Conservation (phyloP, 1,140 invertebrate genomes). For the Oppia nitens region DNA sequence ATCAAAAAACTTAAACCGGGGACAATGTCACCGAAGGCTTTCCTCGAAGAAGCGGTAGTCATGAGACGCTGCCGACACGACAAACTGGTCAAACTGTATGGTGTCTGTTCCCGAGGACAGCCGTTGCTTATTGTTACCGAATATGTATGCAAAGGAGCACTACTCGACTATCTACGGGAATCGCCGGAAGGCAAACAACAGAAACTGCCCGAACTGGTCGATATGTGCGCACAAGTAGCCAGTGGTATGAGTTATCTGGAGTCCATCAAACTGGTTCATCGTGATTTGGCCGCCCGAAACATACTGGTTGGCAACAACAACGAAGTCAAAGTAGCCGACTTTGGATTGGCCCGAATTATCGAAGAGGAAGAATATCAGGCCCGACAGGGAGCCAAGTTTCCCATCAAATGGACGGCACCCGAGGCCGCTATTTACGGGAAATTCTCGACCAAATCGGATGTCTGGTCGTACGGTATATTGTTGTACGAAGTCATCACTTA, state of each 20-base stretch:
- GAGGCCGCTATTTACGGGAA: slow-evolving; percentile 97
- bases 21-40: slow-evolving; percentile 95
- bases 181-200: slow-evolving; percentile 28
- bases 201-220: slow-evolving; percentile 57
- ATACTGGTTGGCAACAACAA: slow-evolving; percentile 74
- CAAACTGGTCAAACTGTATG: slow-evolving; percentile 92
- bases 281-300: slow-evolving; percentile 82
- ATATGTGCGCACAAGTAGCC: slow-evolving; percentile 96
- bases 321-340: slow-evolving; percentile 79
- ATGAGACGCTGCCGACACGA: slow-evolving; percentile 93
- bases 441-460: slow-evolving; percentile 98
- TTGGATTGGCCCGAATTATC: slow-evolving; percentile 86
- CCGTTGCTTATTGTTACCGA: slow-evolving; percentile 99
- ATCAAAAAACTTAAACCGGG: slow-evolving; percentile 93
- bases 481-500: slow-evolving; percentile 94
- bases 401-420: slow-evolving; percentile 93
- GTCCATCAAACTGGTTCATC: slow-evolving; percentile 96
- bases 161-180: slow-evolving; percentile 47
- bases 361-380: slow-evolving; percentile 83
- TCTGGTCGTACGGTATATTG: slow-evolving; percentile 97
- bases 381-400: slow-evolving; percentile 68
- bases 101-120: slow-evolving; percentile 78
- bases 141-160: slow-evolving; percentile 76
- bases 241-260: slow-evolving; percentile 98
- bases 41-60: slow-evolving; percentile 92